Base-by-base conservation (phyloP, 2,888 invertebrate genomes). In the Drosophila anomelani region DNA sequence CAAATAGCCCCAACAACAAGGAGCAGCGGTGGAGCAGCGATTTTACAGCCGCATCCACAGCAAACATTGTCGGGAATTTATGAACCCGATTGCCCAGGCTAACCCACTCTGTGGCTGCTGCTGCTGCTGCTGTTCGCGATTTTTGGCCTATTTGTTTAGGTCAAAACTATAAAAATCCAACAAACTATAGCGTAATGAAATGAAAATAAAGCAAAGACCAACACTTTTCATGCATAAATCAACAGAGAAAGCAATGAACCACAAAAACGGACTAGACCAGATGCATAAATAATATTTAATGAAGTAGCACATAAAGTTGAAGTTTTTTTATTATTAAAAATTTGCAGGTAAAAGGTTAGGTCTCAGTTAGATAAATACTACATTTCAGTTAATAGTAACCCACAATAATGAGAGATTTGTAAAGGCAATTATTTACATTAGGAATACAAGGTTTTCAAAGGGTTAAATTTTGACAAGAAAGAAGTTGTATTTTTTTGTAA, bases 221-320 rank as follows among this genome's bases (percentile, higher is more conserved):
- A 51, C 26, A 47, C 66, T 72, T 60, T 36, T 26, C 29, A 29
- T 81, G 89, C 86, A 88, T 90, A 90, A 89, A 89, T 90, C 89
- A 89, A 90, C 88, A 89, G 85, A 88, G 80, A 79, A 81, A 70
- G 71, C 55, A 49, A 72, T 20, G 26, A 20, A 51, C 23, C 46
- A 29, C 38, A 55, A 69, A 69, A 41, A 9, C 23, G 15, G 44
- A 44, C 13, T 17, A 29, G 36, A 36, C 23, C 44, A 15, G 23
- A 26, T 46, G 44, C 23, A 46, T 49, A 29, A 49, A 58, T 49
- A 32, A 36, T 9, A 49, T 49, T 36, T 47, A 23, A 54, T 38
- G 20, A 34, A 34, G 34, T 34, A 9, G 13, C 34, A 34, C 34
- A 51, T 51, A 51, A 34, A 36, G 34, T 1, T 15, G 2, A 9